These are phyloP conservation scores for Amphiduros pacificus DNA, from an alignment of 2,888 invertebrate genomes.

Conservation along the genomic window DNA sequence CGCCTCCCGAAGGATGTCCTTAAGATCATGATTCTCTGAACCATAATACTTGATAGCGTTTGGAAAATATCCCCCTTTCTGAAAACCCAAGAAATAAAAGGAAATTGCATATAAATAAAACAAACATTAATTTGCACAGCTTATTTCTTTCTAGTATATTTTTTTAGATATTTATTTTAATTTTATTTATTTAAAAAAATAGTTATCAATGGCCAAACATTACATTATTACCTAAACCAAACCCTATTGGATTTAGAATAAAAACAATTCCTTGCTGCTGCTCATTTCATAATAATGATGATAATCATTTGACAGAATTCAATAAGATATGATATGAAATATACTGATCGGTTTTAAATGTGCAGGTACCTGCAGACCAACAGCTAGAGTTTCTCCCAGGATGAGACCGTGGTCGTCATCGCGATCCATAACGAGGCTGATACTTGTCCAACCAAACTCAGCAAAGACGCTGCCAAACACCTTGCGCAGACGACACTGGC, in stretches of 20 bases:
- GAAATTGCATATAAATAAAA: too few relatives aligned
- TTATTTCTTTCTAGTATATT: too few relatives aligned
- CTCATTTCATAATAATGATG: too few relatives aligned
- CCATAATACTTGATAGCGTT: slow-evolving; percentile 34
- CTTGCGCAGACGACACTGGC: slow-evolving; percentile 42
- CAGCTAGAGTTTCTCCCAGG: slow-evolving; percentile 35
- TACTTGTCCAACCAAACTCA: slow-evolving; percentile 37
- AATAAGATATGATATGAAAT: too few relatives aligned
- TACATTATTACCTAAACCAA: too few relatives aligned
- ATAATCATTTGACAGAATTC: too few relatives aligned
- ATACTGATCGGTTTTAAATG: not conserved
- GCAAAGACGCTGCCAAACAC: slow-evolving; percentile 39
- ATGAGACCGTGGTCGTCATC: slow-evolving; percentile 31
- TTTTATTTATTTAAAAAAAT: too few relatives aligned
- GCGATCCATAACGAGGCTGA: slow-evolving; percentile 39
- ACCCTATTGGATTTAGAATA: too few relatives aligned
- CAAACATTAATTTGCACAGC: too few relatives aligned
- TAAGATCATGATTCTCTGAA: slow-evolving; percentile 17
- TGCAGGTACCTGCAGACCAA: not conserved
- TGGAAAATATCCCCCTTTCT: slow-evolving; percentile 18
- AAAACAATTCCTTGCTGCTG: too few relatives aligned
- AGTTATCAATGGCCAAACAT: too few relatives aligned
- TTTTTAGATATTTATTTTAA: too few relatives aligned
- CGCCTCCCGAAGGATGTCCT: slow-evolving; percentile 28
- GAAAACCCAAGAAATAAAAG: slow-evolving; percentile 12